Percentiles rank a stretch among this genome's conserved stretches.
Evolutionary conservation across 2,888 invertebrate species (phyloP).

Genomic region (Conus canariensis): DNA sequence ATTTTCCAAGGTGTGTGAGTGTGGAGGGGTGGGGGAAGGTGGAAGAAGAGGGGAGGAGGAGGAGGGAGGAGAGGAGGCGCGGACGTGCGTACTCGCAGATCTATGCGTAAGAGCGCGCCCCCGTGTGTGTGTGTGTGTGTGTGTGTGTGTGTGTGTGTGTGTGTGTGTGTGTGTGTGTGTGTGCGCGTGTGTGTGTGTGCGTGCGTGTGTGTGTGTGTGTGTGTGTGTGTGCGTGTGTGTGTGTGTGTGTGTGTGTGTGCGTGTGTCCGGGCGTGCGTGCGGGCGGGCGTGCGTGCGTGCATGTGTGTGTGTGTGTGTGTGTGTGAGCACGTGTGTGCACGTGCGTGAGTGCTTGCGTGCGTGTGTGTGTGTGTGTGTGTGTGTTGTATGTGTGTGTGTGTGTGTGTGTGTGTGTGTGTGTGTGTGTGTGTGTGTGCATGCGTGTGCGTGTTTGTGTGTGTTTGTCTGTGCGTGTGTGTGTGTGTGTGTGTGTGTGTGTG

Average conservation of each 20-base stretch:
- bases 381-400: neutral
- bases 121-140: neutral
- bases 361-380: conserved; percentile 16
- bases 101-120: neutral
- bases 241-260: neutral
- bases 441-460: neutral
- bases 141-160: neutral
- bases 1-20: too few relatives aligned
- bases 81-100: too few relatives aligned
- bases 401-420: conserved; percentile 32
- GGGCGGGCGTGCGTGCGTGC: neutral
- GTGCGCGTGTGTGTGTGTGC: neutral
- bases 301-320: neutral
- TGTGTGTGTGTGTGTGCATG: neutral
- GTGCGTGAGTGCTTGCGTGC: neutral
- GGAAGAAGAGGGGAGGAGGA: neutral
- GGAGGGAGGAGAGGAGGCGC: neutral
- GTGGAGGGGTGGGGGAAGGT: too few relatives aligned
- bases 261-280: neutral
- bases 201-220: neutral
- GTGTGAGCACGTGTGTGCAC: neutral
- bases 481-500: too few relatives aligned
- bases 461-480: too few relatives aligned
- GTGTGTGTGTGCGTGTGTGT: neutral
- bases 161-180: conserved; percentile 4